phyloP scores from a whole-genome alignment of 2,113 vertebrate genomes.

The Turdus rufiventris region DNA sequence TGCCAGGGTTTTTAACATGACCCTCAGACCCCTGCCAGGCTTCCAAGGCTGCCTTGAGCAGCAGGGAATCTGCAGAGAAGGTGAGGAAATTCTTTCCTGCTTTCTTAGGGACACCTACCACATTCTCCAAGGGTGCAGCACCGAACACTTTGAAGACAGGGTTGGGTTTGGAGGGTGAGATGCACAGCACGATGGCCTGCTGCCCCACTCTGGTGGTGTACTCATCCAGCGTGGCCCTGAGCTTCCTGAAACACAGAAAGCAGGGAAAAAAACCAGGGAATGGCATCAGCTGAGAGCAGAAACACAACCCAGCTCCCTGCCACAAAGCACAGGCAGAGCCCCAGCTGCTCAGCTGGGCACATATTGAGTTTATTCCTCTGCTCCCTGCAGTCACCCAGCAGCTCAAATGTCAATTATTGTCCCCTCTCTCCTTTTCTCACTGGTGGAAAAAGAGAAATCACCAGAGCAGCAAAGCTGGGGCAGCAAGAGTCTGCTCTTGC shows the following conservation, averaged over 20 bases:
- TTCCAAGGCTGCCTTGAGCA: neutral
- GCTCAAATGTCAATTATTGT: neutral
- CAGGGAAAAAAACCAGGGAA: neutral
- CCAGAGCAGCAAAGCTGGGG: neutral
- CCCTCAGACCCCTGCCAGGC: neutral
- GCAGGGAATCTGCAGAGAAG: accelerated
- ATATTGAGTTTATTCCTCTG: accelerated
- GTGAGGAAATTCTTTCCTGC: accelerated
- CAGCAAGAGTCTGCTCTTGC: neutral
- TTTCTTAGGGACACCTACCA: slow-evolving; percentile 75
- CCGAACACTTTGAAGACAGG: slow-evolving; percentile 97
- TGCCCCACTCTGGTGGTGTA: slow-evolving; percentile 97
- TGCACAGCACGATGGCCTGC: slow-evolving; percentile 96
- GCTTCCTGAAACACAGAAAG: slow-evolving; percentile 78
- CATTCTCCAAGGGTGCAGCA: slow-evolving; percentile 95
- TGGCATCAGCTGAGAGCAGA: neutral
- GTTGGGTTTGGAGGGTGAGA: slow-evolving; percentile 97
- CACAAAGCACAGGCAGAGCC: neutral
- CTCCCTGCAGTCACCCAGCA: neutral
- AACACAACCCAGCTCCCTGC: neutral
- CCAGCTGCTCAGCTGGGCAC: neutral
- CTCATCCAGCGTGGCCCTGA: slow-evolving; percentile 93
- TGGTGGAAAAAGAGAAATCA: neutral
- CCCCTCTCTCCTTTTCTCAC: neutral
- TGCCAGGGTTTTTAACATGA: neutral